A percentile compares a stretch with the other conserved stretches of the same genome.
phyloP scores from a whole-genome alignment of 2,113 vertebrate genomes.

The Oncorhynchus gorbuscha region DNA sequence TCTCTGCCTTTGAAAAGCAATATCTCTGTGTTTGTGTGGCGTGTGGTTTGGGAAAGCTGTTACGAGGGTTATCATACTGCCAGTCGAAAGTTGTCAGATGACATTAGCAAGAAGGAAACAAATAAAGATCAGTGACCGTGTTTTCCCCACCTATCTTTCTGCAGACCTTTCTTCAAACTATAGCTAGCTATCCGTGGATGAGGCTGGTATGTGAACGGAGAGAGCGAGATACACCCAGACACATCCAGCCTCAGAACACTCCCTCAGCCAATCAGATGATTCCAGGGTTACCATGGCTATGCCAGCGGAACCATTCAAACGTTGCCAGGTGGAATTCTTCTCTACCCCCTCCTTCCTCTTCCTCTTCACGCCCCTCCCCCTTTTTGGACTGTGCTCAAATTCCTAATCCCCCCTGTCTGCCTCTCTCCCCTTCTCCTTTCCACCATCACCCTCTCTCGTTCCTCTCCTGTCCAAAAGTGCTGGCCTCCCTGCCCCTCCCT shows the following conservation, averaged over 20 bases:
- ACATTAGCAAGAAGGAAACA: not conserved
- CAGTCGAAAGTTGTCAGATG: slow-evolving; percentile 30
- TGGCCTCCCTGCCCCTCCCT: slow-evolving; percentile 7
- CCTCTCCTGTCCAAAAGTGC: not conserved
- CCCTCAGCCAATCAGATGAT: slow-evolving; percentile 20
- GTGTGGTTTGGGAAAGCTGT: slow-evolving; percentile 34
- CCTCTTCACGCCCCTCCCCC: slow-evolving; percentile 12
- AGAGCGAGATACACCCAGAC: not conserved
- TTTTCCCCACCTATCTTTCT: slow-evolving; percentile 17
- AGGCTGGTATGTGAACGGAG: not conserved
- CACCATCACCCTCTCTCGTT: not conserved
- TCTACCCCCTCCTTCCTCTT: slow-evolving; percentile 6
- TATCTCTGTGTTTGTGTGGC: not conserved
- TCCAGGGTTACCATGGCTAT: slow-evolving; percentile 33
- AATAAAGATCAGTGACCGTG: slow-evolving; percentile 1
- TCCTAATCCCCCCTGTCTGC: slow-evolving; percentile 24
- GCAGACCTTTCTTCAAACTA: slow-evolving; percentile 10
- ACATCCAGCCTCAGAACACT: not conserved
- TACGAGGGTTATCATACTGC: not conserved
- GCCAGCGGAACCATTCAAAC: slow-evolving; percentile 30
- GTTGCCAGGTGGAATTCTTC: slow-evolving; percentile 49
- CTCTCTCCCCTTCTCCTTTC: not conserved
- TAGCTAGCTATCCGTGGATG: slow-evolving; percentile 1
- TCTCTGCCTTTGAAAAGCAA: too few relatives aligned
- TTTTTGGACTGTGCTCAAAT: not conserved